These are phyloP conservation scores for Urophycis tenuis DNA, from an alignment of 2,797 vertebrate species.

Conservation along the genomic window DNA sequence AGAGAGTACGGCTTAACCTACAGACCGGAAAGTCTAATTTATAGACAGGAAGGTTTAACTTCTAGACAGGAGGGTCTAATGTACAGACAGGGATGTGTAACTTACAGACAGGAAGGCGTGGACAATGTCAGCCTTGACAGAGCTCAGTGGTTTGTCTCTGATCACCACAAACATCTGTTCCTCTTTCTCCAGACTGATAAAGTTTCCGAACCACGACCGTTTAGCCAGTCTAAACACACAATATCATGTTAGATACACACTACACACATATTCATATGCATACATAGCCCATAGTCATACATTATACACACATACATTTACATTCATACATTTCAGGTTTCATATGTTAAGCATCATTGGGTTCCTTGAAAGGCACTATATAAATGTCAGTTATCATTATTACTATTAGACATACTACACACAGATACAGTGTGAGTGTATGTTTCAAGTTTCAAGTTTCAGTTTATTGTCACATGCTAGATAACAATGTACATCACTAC, in stretches of 20 bases:
- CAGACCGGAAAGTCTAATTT: not conserved
- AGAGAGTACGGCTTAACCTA: not conserved
- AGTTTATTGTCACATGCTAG: too few relatives aligned
- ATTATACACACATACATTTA: not conserved
- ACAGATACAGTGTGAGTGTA: not conserved
- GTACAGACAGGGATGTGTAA: conserved; percentile 15
- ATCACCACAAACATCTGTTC: conserved; percentile 93
- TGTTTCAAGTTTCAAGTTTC: too few relatives aligned
- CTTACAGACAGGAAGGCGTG: conserved; percentile 90
- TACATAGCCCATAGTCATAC: not conserved
- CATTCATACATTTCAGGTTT: not conserved
- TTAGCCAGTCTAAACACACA: conserved; percentile 77
- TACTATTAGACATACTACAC: too few relatives aligned
- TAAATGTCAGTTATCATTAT: too few relatives aligned
- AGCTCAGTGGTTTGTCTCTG: conserved; percentile 89
- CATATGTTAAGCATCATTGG: too few relatives aligned
- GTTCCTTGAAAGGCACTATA: too few relatives aligned
- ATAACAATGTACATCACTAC: too few relatives aligned
- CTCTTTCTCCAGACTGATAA: conserved; percentile 91
- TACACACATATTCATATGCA: not conserved
- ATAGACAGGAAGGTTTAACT: not conserved
- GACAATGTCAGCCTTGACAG: conserved; percentile 92
- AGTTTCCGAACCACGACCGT: conserved; percentile 93
- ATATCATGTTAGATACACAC: not conserved
- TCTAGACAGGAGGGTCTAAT: not conserved